Percentiles rank a stretch among this genome's conserved stretches.
These are phyloP conservation scores for Pseudochaenichthys georgianus DNA, from an alignment of 2,797 vertebrate species.

Conservation along the genomic window DNA sequence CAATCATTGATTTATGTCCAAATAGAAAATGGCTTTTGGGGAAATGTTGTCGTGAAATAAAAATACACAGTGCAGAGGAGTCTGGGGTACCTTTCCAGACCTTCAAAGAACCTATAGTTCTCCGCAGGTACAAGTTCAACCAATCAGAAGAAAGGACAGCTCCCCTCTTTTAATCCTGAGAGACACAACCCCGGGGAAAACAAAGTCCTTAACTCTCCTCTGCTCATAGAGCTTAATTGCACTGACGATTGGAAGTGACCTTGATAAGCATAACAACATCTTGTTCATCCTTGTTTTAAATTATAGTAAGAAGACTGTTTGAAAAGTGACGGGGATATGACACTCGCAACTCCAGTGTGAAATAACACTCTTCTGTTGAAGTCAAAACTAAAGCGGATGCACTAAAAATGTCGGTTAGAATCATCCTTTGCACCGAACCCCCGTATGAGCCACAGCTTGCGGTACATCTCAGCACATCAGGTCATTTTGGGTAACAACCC, in stretches of 20 bases:
- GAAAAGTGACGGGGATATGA: neutral
- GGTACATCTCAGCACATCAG: constrained; percentile 24
- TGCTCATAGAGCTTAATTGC: constrained; percentile 35
- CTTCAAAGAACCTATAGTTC: neutral
- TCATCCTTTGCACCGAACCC: constrained; percentile 6
- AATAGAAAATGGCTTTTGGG: neutral
- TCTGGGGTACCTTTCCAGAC: neutral
- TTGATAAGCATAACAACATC: constrained; percentile 29
- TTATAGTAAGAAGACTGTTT: neutral
- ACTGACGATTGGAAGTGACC: constrained; percentile 34
- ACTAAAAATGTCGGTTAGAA: constrained; percentile 28
- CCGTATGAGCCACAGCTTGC: constrained; percentile 14
- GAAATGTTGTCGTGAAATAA: neutral
- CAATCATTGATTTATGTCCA: neutral
- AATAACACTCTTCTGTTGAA: neutral
- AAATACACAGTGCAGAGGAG: neutral
- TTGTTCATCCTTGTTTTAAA: neutral
- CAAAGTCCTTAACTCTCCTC: constrained; percentile 24
- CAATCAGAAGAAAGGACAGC: constrained; percentile 36
- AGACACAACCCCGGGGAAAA: constrained; percentile 19
- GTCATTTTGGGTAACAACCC: neutral
- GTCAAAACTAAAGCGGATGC: constrained; percentile 3
- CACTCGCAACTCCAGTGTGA: neutral
- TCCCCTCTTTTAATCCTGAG: constrained; percentile 7
- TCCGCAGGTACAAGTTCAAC: constrained; percentile 1